Evolutionary conservation across 2,797 vertebrate species (phyloP).

Genomic region (Acrossocheilus fasciatus): DNA sequence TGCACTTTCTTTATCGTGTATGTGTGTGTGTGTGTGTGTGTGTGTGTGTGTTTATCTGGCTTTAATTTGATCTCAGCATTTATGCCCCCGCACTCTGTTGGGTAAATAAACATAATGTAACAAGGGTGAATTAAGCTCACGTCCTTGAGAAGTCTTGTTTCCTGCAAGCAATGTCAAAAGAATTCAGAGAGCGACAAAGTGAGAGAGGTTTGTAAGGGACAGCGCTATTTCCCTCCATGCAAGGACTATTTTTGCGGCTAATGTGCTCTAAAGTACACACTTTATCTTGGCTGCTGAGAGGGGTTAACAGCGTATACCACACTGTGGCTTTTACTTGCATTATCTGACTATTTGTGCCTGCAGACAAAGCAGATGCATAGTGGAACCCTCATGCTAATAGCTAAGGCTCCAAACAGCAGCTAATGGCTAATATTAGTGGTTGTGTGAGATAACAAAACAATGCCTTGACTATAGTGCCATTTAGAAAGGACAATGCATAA

Average conservation of each 20-base stretch:
- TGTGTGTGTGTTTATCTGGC: slow-evolving; percentile 18
- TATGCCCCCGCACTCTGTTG: slow-evolving; percentile 48
- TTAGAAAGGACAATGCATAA: slow-evolving; percentile 20
- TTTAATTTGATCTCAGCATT: slow-evolving; percentile 59
- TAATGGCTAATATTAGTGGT: slow-evolving; percentile 29
- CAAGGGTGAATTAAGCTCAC: slow-evolving; percentile 59
- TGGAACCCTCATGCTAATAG: slow-evolving; percentile 45
- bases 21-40: slow-evolving; percentile 24
- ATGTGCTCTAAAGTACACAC: slow-evolving; percentile 46
- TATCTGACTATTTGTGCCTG: slow-evolving; percentile 34
- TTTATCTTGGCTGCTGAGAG: slow-evolving; percentile 47
- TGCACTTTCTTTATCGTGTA: slow-evolving; percentile 31
- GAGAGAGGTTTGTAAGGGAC: slow-evolving; percentile 42
- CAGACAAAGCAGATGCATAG: slow-evolving; percentile 39
- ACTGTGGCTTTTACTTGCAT: slow-evolving; percentile 30
- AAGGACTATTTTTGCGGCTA: slow-evolving; percentile 23
- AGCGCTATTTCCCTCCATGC: slow-evolving; percentile 26
- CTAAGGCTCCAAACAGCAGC: slow-evolving; percentile 32
- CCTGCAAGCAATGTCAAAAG: slow-evolving; percentile 45
- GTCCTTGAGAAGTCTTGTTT: slow-evolving; percentile 53
- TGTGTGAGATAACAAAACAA: slow-evolving; percentile 33
- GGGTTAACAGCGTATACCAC: slow-evolving; percentile 42
- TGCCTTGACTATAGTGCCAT: slow-evolving; percentile 9
- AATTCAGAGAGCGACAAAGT: slow-evolving; percentile 32
- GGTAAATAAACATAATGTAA: slow-evolving; percentile 69